These are phyloP conservation scores for Sebastes umbrosus DNA, from an alignment of 2,797 vertebrate species.

Conservation along the genomic window DNA sequence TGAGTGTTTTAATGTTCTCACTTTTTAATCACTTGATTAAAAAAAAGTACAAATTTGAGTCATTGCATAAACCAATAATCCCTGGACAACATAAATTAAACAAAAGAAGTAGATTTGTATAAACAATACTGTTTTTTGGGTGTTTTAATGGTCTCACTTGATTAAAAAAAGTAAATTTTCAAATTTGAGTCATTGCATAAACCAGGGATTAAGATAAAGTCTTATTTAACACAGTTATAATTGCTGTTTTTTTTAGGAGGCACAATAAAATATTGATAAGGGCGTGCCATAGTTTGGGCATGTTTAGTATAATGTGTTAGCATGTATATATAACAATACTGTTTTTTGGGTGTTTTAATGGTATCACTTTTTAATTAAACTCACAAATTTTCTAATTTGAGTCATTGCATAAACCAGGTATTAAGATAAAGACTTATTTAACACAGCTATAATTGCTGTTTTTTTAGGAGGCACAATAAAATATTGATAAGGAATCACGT, in stretches of 20 bases:
- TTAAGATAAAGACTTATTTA: no score
- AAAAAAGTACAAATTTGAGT: no score
- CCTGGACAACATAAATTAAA: no score
- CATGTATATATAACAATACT: background rate
- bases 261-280: conserved; percentile 1
- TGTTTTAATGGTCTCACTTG: background rate
- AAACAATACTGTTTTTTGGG: background rate
- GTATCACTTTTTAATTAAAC: no score
- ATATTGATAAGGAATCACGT: background rate
- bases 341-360: no score
- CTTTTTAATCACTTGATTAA: no score
- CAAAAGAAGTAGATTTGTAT: no score
- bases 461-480: no score
- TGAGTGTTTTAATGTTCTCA: no score
- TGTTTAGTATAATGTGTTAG: background rate
- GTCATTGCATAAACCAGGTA: no score
- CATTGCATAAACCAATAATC: background rate
- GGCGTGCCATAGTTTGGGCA: conserved; percentile 13
- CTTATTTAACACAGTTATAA: background rate
- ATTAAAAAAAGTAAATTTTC: background rate
- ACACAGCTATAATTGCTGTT: no score
- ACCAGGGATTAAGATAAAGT: background rate
- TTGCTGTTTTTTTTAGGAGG: background rate
- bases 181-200: background rate
- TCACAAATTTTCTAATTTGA: no score